These are phyloP conservation scores for Cephus rjabovi DNA, from an alignment of 2,888 invertebrate genomes.

Conservation along the genomic window DNA sequence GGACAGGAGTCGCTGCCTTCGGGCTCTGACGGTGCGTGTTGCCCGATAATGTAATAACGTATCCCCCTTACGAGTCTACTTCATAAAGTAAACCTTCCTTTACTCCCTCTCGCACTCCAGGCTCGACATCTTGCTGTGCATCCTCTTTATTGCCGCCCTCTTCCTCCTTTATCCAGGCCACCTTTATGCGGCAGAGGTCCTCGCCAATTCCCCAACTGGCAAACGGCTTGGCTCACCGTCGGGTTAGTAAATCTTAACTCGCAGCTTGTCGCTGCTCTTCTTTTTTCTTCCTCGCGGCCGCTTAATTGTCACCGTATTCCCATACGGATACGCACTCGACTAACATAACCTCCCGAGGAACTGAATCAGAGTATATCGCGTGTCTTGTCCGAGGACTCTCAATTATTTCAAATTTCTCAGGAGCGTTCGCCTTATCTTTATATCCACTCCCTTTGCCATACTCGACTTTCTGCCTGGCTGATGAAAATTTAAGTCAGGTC, in stretches of 20 bases:
- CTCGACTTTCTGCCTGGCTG: not conserved
- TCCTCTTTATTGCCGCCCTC: constrained; percentile 13
- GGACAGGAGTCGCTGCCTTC: constrained; percentile 4
- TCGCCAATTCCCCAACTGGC: not conserved
- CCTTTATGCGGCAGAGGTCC: constrained; percentile 48
- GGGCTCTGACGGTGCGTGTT: constrained; percentile 47
- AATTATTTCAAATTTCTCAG: not conserved
- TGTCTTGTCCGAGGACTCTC: not conserved
- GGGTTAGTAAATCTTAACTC: not conserved
- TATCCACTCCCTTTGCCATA: not conserved
- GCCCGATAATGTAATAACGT: constrained; percentile 61
- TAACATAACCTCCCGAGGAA: not conserved
- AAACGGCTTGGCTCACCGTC: not conserved
- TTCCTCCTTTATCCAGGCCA: constrained; percentile 56
- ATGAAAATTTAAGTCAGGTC: not conserved
- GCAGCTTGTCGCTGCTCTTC: not conserved
- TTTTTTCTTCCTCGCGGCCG: not conserved
- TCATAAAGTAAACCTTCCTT: constrained; percentile 58
- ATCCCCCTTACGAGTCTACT: constrained; percentile 56
- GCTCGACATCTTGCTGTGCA: constrained; percentile 28
- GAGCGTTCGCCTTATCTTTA: not conserved
- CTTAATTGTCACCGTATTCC: not conserved
- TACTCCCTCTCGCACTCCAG: constrained; percentile 25
- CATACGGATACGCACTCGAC: not conserved
- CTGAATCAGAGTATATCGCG: not conserved